phyloP scores from a whole-genome alignment of 2,113 vertebrate species.

The Xenus cinereus region DNA sequence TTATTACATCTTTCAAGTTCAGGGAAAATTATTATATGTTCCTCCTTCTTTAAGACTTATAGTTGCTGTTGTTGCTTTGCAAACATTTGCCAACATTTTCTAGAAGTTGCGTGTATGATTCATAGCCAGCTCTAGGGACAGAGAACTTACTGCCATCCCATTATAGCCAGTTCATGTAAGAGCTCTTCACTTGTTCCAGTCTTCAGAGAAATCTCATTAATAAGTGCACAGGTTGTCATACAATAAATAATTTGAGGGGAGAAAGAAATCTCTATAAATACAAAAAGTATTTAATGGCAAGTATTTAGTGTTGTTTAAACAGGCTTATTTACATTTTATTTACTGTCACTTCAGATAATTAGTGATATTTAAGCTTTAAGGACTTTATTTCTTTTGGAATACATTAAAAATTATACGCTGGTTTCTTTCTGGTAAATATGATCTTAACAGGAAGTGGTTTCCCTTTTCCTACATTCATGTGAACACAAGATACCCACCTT shows the following conservation, averaged over 20 bases:
- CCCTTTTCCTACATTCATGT: neutral
- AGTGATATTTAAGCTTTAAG: neutral
- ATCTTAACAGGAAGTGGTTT: neutral
- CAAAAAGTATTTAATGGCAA: neutral
- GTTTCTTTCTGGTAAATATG: neutral
- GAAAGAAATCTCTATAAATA: neutral
- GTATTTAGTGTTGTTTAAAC: neutral
- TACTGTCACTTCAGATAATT: neutral
- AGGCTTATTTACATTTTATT: neutral
- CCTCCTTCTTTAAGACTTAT: neutral
- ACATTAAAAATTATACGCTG: neutral
- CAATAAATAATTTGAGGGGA: neutral
- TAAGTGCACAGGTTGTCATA: neutral
- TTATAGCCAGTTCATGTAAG: neutral
- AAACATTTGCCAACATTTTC: neutral
- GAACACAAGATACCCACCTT: neutral
- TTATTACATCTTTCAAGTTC: neutral
- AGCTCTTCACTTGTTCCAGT: neutral
- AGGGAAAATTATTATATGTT: neutral
- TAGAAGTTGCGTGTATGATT: neutral
- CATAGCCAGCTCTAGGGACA: neutral
- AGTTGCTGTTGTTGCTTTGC: neutral
- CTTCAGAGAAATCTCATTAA: neutral
- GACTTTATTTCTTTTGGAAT: neutral
- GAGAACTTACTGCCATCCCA: neutral